These are phyloP conservation scores for Paracyclopina nana DNA, from an alignment of 1,140 invertebrate species.

Conservation along the genomic window DNA sequence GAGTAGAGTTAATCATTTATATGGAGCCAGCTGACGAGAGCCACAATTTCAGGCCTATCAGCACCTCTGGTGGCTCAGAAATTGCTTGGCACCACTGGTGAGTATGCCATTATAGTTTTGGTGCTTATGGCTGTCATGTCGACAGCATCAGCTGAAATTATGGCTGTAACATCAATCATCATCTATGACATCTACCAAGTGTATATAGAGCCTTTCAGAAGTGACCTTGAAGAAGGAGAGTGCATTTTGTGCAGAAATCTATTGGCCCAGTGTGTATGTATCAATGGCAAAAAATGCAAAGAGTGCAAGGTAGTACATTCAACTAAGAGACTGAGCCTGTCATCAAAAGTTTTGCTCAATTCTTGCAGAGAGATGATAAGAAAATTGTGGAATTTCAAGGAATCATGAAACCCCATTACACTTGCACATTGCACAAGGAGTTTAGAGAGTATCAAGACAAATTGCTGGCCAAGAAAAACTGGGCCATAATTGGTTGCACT, in stretches of 20 bases:
- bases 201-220: conserved; percentile 26
- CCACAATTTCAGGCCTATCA: conserved; percentile 23
- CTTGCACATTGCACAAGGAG: conserved; percentile 24
- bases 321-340: background rate
- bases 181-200: conserved; percentile 29
- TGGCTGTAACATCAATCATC: conserved; percentile 29
- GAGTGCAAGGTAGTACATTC: conserved; percentile 19
- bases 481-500: conserved; percentile 25
- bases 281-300: conserved; percentile 25
- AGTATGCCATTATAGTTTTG: conserved; percentile 24
- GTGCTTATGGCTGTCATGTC: conserved; percentile 28
- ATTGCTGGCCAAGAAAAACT: conserved; percentile 25
- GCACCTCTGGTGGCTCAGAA: conserved; percentile 25
- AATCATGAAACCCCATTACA: conserved; percentile 24
- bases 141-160: conserved; percentile 28
- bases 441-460: conserved; percentile 26
- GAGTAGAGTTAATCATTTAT: background rate
- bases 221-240: conserved; percentile 23
- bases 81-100: conserved; percentile 24
- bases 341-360: background rate
- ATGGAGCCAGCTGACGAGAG: background rate
- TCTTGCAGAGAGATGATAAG: conserved; percentile 23
- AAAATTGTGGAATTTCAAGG: conserved; percentile 20
- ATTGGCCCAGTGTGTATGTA: conserved; percentile 25
- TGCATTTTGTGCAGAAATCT: conserved; percentile 29